Evolutionary conservation across 2,113 vertebrate species (phyloP).

Genomic region (Himantopus leucocephalus): DNA sequence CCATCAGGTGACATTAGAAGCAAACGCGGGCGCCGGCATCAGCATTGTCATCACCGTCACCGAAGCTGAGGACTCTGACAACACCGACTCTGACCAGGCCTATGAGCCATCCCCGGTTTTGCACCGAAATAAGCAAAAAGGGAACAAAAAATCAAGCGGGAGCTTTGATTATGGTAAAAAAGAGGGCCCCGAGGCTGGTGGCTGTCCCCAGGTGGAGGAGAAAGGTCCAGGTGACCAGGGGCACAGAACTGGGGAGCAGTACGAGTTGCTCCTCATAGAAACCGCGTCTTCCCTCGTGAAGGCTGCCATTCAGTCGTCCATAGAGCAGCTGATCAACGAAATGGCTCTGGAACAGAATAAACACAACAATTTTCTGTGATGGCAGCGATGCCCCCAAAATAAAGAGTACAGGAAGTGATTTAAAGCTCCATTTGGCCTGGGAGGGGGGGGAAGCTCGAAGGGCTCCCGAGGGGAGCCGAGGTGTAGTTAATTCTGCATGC

Average conservation of each 20-base stretch:
- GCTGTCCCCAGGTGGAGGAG: not conserved
- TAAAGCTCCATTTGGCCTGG: not conserved
- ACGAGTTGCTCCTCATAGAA: slow-evolving; percentile 75
- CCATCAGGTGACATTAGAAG: slow-evolving; percentile 20
- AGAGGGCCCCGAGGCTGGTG: not conserved
- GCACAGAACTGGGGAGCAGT: slow-evolving; percentile 74
- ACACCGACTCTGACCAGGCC: slow-evolving; percentile 66
- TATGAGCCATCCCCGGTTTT: slow-evolving; percentile 69
- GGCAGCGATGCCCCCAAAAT: not conserved
- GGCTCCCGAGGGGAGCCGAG: not conserved
- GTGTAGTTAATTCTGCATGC: slow-evolving; percentile 58
- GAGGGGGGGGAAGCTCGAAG: not conserved
- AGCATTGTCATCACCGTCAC: slow-evolving; percentile 77
- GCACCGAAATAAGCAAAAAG: slow-evolving; percentile 66
- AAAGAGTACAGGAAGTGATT: not conserved
- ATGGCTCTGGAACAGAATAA: slow-evolving; percentile 75
- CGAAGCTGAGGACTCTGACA: slow-evolving; percentile 73
- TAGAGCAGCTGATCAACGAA: slow-evolving; percentile 80
- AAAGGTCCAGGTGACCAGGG: slow-evolving; percentile 34
- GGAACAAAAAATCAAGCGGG: slow-evolving; percentile 43
- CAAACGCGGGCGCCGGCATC: not conserved
- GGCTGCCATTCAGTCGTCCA: slow-evolving; percentile 78
- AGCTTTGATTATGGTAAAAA: not conserved
- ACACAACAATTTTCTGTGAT: slow-evolving; percentile 75
- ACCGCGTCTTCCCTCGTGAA: slow-evolving; percentile 78